Evolutionary conservation across 2,888 invertebrate genomes (phyloP).

Genomic region (Leptinotarsa rubiginosa): DNA sequence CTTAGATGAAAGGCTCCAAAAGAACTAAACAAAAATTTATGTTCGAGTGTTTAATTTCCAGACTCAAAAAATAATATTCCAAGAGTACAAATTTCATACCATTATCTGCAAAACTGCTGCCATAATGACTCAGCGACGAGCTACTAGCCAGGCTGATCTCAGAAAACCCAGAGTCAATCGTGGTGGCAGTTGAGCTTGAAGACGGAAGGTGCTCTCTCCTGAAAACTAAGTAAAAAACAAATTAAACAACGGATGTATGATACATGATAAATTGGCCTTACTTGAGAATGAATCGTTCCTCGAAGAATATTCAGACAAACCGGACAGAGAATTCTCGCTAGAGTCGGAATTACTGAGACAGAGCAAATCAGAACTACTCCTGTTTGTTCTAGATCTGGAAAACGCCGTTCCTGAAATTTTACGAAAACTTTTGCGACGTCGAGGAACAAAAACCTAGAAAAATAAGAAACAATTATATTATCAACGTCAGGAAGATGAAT

Average conservation of each 20-base stretch:
- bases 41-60: too few species aligned
- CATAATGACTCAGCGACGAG: slow-evolving; percentile 22
- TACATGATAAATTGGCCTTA: neutral
- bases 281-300: slow-evolving; percentile 25
- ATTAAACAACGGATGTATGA: neutral
- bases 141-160: slow-evolving; percentile 28
- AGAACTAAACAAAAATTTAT: too few species aligned
- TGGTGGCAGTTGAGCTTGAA: slow-evolving; percentile 28
- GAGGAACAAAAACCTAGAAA: slow-evolving; percentile 23
- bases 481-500: neutral
- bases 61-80: neutral
- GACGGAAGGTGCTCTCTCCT: slow-evolving; percentile 24
- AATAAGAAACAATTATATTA: neutral
- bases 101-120: neutral
- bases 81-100: neutral
- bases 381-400: slow-evolving; percentile 1
- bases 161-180: slow-evolving; percentile 39
- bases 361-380: slow-evolving; percentile 14
- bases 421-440: neutral
- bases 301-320: neutral
- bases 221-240: slow-evolving; percentile 31
- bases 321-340: slow-evolving; percentile 1
- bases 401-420: slow-evolving; percentile 12
- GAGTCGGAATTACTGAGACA: slow-evolving; percentile 1
- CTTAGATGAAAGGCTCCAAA: too few species aligned